These are phyloP conservation scores for Teinopalpus imperialis DNA, from an alignment of 2,888 invertebrate genomes.

Conservation along the genomic window DNA sequence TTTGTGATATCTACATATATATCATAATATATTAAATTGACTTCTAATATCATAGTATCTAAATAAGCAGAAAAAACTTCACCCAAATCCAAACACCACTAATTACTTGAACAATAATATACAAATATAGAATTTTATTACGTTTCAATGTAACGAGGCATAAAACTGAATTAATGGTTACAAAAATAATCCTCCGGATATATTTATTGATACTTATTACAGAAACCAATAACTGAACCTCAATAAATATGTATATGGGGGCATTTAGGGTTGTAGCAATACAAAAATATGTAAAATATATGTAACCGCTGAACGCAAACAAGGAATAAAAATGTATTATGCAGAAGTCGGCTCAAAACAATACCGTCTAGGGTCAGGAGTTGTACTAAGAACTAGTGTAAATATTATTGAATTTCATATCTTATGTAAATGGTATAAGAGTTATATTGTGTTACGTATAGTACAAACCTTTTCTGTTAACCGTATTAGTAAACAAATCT, in stretches of 20 bases:
- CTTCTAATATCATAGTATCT: no score
- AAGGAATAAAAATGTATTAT: constrained; percentile 75
- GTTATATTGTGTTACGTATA: background rate
- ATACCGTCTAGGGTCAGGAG: constrained; percentile 43
- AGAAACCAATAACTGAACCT: constrained; percentile 34
- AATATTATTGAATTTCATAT: constrained; percentile 12
- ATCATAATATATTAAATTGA: no score
- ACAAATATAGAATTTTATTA: no score
- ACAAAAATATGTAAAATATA: constrained; percentile 66
- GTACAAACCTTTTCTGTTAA: background rate
- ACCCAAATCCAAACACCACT: no score
- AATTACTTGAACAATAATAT: no score
- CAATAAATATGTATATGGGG: constrained; percentile 67
- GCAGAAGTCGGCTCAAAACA: constrained; percentile 65
- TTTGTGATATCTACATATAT: no score
- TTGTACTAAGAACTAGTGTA: constrained; percentile 23
- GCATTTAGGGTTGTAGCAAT: constrained; percentile 43
- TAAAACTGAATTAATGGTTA: constrained; percentile 6
- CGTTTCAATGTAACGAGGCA: no score
- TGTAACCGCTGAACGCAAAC: constrained; percentile 62
- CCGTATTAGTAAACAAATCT: background rate
- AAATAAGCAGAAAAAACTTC: no score
- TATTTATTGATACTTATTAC: constrained; percentile 21
- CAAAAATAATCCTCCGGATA: constrained; percentile 12
- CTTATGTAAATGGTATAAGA: constrained; percentile 7